phyloP scores from a whole-genome alignment of 2,797 vertebrate species.

The Buceros bicornis region DNA sequence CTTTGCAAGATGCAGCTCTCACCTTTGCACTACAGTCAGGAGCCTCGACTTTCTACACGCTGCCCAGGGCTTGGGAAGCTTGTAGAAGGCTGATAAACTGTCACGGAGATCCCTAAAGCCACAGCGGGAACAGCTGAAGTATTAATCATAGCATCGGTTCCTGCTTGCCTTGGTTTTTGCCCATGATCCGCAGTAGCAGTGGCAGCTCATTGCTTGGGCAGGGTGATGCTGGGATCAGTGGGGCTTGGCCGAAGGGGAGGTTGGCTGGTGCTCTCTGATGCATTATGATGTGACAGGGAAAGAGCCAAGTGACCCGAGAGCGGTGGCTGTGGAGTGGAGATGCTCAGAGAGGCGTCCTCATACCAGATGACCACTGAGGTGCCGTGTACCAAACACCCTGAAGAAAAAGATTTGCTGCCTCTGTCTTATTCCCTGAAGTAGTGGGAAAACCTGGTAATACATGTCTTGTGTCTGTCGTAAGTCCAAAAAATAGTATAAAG shows the following conservation, averaged over 20 bases:
- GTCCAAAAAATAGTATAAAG: background rate
- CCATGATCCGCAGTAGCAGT: fast-evolving
- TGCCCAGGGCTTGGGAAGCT: fast-evolving
- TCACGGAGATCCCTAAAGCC: background rate
- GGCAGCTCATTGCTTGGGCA: no score
- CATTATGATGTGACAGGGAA: background rate
- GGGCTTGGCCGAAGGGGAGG: no score
- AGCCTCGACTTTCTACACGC: fast-evolving
- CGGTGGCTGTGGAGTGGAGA: background rate
- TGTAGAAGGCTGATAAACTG: fast-evolving
- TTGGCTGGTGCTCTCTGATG: no score
- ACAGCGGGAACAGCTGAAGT: background rate
- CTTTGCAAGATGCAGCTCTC: background rate
- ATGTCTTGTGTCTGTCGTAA: fast-evolving
- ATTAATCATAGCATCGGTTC: background rate
- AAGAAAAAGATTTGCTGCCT: background rate
- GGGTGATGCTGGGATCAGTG: no score
- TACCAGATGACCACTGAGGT: background rate
- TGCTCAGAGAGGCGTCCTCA: fast-evolving
- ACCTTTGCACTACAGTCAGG: fast-evolving
- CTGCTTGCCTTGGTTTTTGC: background rate
- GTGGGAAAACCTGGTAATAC: no score
- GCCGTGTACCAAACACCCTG: fast-evolving
- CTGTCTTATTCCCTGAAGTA: fast-evolving
- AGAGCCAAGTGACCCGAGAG: fast-evolving